Base-by-base conservation (phyloP, 2,797 vertebrate species). In the Microcaecilia unicolor region DNA sequence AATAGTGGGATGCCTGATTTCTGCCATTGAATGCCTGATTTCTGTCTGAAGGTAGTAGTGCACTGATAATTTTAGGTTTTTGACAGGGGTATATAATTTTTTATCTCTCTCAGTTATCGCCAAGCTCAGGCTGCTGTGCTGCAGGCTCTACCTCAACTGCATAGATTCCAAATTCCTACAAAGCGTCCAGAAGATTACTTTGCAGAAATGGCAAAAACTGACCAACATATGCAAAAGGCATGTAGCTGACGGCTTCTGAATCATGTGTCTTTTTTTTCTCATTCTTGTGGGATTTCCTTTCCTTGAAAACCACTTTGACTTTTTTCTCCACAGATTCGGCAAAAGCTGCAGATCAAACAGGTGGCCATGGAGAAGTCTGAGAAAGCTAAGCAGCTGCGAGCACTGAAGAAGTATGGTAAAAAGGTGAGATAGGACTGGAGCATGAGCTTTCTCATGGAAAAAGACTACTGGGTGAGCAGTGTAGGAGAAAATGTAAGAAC, bases 181-280 rank as follows among this genome's bases (percentile, higher is more conserved):
- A 92, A 86, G 60, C 76, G 95, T 32, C 93, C 95, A 0, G 88
- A 88, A 0, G 96, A 99, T 64, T 99, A 99, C 72, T 99, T 98
- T 54, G 96, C 96, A 41, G 93, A 99, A 73, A 98, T 99, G 96
- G 90, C 93, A 32, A 99, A 99, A 48, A 84, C 92, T 4, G 95
- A 99, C 62, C 91, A 96, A 38, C 95, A 99, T 23, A 99, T 99
- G 96, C 95, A 98, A 58, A 98, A 98, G 90, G 95, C 96, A 44
- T 0, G 18, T 37, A 12, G 7, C 18, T 1, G n/a, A n/a, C n/a
- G n/a, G 16, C n/a, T 18, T 14, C 4, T n/a, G n/a, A n/a, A n/a
- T n/a, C n/a, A n/a, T n/a, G n/a, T n/a, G n/a, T n/a, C n/a, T n/a
- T n/a, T n/a, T n/a, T n/a, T n/a, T n/a, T n/a, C n/a, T n/a, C n/a